phyloP scores from a whole-genome alignment of 2,113 vertebrate species.

The Oenanthe melanoleuca region DNA sequence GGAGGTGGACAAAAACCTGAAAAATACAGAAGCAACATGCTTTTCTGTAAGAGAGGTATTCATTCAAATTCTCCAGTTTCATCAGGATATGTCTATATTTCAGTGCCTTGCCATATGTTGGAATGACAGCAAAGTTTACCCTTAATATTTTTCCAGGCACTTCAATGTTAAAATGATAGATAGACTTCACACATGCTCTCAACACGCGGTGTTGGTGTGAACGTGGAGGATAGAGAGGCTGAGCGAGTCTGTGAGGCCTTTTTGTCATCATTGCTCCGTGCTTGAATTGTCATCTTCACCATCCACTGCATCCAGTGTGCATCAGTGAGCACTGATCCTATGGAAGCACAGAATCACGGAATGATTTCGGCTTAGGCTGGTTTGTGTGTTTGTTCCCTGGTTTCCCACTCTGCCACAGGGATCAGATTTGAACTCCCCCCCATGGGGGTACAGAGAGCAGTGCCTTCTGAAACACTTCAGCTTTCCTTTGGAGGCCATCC shows the following conservation, averaged over 20 bases:
- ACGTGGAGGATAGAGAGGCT: background rate
- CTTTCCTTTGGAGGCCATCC: background rate
- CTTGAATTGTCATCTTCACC: background rate
- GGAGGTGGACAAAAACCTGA: background rate
- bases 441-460: fast-evolving
- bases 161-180: slow-evolving; percentile 56
- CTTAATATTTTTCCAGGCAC: slow-evolving; percentile 58
- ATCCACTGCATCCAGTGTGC: background rate
- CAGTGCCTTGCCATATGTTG: slow-evolving; percentile 58
- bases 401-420: background rate
- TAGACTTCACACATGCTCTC: slow-evolving; percentile 59
- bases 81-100: slow-evolving; percentile 26
- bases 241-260: slow-evolving; percentile 14
- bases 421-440: background rate
- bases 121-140: slow-evolving; percentile 48
- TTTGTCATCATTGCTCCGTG: background rate
- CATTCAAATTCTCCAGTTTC: slow-evolving; percentile 17
- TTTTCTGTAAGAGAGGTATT: background rate
- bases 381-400: background rate
- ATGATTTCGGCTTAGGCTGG: background rate
- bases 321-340: fast-evolving
- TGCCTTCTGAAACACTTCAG: background rate
- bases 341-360: background rate
- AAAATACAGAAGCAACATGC: background rate
- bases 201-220: background rate